phyloP scores from a whole-genome alignment of 2,113 vertebrate species.

The Trematocara marginatum region DNA sequence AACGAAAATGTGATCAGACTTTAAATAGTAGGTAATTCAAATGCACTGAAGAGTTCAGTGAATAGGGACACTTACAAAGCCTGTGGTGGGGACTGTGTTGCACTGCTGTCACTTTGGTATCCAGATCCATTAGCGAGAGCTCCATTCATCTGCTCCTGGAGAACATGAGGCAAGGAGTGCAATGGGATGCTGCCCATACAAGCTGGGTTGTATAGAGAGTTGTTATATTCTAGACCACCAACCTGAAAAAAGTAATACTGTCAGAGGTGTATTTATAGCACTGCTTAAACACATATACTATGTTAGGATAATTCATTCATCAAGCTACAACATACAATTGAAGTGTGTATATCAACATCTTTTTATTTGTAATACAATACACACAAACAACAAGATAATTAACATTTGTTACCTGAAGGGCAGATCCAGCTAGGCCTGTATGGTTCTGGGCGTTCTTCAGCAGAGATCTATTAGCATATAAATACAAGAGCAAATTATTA shows the following conservation, averaged over 20 bases:
- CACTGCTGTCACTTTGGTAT: constrained; percentile 93
- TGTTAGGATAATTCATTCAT: neutral
- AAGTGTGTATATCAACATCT: neutral
- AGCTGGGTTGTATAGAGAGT: constrained; percentile 84
- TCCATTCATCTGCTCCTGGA: constrained; percentile 91
- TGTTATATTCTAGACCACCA: constrained; percentile 82
- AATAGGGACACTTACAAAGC: constrained; percentile 78
- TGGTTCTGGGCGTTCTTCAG: constrained; percentile 91
- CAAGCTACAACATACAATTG: neutral
- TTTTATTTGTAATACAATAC: neutral
- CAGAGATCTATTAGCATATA: constrained; percentile 78
- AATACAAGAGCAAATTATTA: neutral
- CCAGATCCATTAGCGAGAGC: constrained; percentile 87
- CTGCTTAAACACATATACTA: neutral
- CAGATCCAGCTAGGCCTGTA: constrained; percentile 84
- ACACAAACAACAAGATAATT: neutral
- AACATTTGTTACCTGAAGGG: constrained; percentile 80
- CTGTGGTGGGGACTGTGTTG: constrained; percentile 88
- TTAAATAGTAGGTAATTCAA: neutral
- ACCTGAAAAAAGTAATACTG: constrained; percentile 65
- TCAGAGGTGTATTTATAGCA: neutral
- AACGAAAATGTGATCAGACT: neutral
- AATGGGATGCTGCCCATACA: constrained; percentile 87
- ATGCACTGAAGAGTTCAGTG: neutral
- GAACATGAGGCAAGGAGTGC: constrained; percentile 81